Percentiles rank a stretch among this genome's conserved stretches.
These are phyloP conservation scores for Anoplophora glabripennis DNA, from an alignment of 1,140 invertebrate genomes.

Conservation along the genomic window DNA sequence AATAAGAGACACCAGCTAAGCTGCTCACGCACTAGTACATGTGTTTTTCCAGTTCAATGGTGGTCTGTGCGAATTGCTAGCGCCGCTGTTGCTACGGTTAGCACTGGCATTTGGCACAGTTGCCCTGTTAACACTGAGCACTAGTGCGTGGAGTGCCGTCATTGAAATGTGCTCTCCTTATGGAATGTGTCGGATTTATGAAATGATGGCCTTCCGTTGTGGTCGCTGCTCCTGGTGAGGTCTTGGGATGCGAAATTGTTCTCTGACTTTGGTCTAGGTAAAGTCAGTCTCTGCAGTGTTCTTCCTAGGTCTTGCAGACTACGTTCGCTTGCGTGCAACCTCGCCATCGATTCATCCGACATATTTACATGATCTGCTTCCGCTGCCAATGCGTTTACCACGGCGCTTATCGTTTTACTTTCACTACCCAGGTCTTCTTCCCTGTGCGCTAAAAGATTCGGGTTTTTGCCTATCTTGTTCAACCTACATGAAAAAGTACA, in stretches of 20 bases:
- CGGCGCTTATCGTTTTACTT: conserved; percentile 86
- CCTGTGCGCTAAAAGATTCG: conserved; percentile 88
- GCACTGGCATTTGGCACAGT: conserved; percentile 34
- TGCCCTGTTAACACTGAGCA: conserved; percentile 44
- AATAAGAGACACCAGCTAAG: conserved; percentile 12
- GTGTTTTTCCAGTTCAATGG: conserved; percentile 20
- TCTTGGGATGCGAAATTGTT: conserved; percentile 72
- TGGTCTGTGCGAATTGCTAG: conserved; percentile 29
- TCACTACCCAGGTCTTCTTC: conserved; percentile 85
- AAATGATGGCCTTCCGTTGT: conserved; percentile 63
- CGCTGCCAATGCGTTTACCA: conserved; percentile 84
- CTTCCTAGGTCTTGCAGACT: conserved; percentile 66
- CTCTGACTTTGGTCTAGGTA: conserved; percentile 79
- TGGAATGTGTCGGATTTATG: conserved; percentile 77
- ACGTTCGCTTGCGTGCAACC: conserved; percentile 58
- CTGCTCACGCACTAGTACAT: conserved; percentile 13
- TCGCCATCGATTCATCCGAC: conserved; percentile 69
- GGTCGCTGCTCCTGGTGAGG: conserved; percentile 43
- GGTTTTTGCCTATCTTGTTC: conserved; percentile 98
- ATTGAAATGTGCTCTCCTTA: conserved; percentile 68
- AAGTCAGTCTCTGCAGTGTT: conserved; percentile 56
- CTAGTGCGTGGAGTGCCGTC: conserved; percentile 71
- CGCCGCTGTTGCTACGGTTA: conserved; percentile 27
- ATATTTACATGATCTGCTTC: conserved; percentile 80
- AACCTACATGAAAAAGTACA: conserved; percentile 57